Percentiles rank a stretch among this genome's conserved stretches.
Evolutionary conservation across 2,113 vertebrate genomes (phyloP).

Genomic region (Chlamydotis undulata): DNA sequence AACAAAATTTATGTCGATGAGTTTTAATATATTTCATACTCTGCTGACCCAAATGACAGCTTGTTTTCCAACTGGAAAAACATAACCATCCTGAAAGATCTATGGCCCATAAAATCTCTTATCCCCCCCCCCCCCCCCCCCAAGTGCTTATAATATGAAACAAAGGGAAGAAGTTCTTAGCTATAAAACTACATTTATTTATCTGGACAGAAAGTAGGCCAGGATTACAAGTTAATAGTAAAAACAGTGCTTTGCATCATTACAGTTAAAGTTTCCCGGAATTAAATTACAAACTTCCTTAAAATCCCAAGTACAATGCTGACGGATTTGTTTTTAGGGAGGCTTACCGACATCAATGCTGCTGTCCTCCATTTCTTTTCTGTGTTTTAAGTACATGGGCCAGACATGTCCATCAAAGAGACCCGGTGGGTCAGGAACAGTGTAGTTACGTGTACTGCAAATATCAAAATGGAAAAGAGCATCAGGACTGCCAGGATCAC

Average conservation of each 20-base stretch:
- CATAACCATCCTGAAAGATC: not conserved
- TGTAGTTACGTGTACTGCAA: slow-evolving; percentile 76
- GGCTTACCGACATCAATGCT: slow-evolving; percentile 85
- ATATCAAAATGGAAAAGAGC: fast-evolving
- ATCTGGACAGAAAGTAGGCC: not conserved
- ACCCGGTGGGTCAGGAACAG: slow-evolving; percentile 87
- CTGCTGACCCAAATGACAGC: not conserved
- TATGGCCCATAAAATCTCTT: not conserved
- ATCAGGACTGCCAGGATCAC: not conserved
- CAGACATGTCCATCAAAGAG: slow-evolving; percentile 94
- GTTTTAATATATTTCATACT: not conserved
- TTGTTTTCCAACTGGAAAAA: not conserved
- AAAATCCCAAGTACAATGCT: not conserved
- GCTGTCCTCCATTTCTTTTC: slow-evolving; percentile 83
- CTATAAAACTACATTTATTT: not conserved
- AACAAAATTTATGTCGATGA: not conserved
- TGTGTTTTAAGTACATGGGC: slow-evolving; percentile 94
- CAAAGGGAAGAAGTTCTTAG: not conserved
- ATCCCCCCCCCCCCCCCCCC: fast-evolving
- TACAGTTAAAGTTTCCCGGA: not conserved
- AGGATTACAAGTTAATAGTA: not conserved
- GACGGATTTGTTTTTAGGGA: not conserved
- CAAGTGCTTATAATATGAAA: not conserved
- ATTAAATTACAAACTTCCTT: not conserved
- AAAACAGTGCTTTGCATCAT: not conserved